These are phyloP conservation scores for Petrocephalus schoutedeni DNA, from an alignment of 2,797 vertebrate genomes.

Conservation along the genomic window DNA sequence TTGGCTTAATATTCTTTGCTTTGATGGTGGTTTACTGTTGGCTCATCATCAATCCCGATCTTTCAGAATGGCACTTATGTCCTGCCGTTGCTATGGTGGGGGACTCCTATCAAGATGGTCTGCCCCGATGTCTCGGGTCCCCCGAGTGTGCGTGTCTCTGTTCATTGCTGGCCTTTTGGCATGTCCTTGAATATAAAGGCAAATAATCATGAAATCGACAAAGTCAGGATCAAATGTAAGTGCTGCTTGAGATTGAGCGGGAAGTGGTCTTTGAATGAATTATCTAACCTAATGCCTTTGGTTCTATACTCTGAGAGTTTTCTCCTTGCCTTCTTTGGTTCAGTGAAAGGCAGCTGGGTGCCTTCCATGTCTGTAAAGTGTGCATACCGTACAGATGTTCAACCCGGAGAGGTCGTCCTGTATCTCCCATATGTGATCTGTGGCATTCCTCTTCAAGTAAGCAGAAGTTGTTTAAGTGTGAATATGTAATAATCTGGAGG, in stretches of 20 bases:
- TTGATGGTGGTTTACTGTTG: neutral
- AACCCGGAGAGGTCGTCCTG: slow-evolving; percentile 38
- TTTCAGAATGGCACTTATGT: slow-evolving; percentile 60
- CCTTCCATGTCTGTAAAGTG: slow-evolving; percentile 57
- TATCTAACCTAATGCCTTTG: neutral
- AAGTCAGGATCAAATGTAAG: slow-evolving; percentile 47
- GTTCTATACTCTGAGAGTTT: neutral
- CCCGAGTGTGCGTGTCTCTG: slow-evolving; percentile 10
- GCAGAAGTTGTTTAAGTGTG: neutral
- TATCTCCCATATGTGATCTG: slow-evolving; percentile 41
- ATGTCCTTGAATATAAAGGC: slow-evolving; percentile 51
- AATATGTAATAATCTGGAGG: neutral
- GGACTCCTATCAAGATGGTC: slow-evolving; percentile 55
- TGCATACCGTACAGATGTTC: slow-evolving; percentile 38
- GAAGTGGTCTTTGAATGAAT: neutral
- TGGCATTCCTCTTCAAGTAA: slow-evolving; percentile 49
- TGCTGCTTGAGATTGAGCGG: neutral
- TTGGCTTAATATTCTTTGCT: neutral
- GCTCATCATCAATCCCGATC: neutral
- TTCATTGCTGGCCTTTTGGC: slow-evolving; percentile 55
- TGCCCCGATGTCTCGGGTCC: slow-evolving; percentile 48
- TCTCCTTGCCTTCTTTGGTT: neutral
- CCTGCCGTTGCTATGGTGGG: slow-evolving; percentile 62
- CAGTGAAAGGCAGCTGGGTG: slow-evolving; percentile 50
- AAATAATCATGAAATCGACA: slow-evolving; percentile 25